Conservation (phyloP, 2,888 invertebrate genomes). For the Isoperla grammatica region DNA sequence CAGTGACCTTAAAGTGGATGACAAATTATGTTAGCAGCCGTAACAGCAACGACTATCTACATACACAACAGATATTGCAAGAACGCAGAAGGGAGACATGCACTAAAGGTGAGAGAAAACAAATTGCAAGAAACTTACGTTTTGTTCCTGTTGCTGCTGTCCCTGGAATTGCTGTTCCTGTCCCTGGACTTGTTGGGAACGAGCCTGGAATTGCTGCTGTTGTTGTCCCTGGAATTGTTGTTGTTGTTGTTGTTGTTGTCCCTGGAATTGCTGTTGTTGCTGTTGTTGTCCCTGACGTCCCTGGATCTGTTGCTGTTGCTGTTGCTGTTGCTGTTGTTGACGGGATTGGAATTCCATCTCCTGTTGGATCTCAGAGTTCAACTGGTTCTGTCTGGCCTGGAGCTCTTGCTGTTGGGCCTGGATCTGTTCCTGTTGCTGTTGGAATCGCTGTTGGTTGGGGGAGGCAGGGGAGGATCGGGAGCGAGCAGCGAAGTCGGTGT, state of each 20-base stretch:
- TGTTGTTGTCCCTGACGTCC: conserved; percentile 13
- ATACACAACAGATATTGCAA: too few species aligned
- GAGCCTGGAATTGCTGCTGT: conserved; percentile 19
- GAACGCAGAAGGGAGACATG: too few species aligned
- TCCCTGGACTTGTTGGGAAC: conserved; percentile 27
- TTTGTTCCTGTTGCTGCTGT: conserved; percentile 22
- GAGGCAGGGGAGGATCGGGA: conserved; percentile 30
- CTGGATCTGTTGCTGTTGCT: conserved; percentile 14
- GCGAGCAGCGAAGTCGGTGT: conserved; percentile 39
- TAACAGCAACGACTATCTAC: too few species aligned
- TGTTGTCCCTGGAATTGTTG: conserved; percentile 11
- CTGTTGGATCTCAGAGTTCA: conserved; percentile 9
- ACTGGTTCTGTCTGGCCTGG: conserved; percentile 6
- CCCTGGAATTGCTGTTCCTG: conserved; percentile 24
- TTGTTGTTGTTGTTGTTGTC: conserved; percentile 26
- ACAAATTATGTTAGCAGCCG: too few species aligned
- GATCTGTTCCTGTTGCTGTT: conserved; percentile 17
- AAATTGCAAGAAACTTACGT: conserved; percentile 3
- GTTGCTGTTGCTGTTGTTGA: conserved; percentile 21
- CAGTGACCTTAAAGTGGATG: too few species aligned
- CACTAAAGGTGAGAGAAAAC: too few species aligned
- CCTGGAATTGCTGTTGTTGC: conserved; percentile 21
- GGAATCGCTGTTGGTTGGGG: conserved; percentile 18
- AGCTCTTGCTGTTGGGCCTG: conserved; percentile 21
- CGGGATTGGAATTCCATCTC: conserved; percentile 17